Evolutionary conservation across 2,888 invertebrate genomes (phyloP).

Genomic region (Drosophila lacicola): DNA sequence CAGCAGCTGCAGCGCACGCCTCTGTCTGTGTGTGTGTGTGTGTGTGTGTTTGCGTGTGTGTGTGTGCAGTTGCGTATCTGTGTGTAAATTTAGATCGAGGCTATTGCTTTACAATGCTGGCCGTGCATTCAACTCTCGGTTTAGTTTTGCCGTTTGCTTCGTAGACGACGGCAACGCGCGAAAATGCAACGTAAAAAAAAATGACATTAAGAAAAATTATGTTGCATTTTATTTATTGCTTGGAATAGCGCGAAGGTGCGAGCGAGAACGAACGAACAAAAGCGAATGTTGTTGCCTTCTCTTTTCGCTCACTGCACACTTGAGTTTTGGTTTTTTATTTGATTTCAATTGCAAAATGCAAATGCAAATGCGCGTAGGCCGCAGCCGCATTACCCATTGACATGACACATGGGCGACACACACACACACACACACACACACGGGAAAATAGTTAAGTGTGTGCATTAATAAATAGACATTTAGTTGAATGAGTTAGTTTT

Average conservation of each 20-base stretch:
- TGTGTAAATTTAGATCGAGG: conserved; percentile 85
- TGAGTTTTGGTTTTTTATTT: conserved; percentile 13
- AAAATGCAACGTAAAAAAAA: conserved; percentile 28
- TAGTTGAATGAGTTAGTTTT: conserved; percentile 61
- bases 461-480: conserved; percentile 43
- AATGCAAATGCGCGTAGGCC: conserved; percentile 47
- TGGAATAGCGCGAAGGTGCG: conserved; percentile 6
- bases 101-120: conserved; percentile 85
- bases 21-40: conserved; percentile 4
- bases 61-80: conserved; percentile 57
- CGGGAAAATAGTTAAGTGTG: conserved; percentile 26
- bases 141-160: conserved; percentile 49
- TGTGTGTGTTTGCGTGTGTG: conserved; percentile 31
- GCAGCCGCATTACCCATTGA: conserved; percentile 16
- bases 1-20: conserved; percentile 33
- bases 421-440: background rate
- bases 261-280: conserved; percentile 12
- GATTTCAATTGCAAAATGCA: conserved; percentile 57
- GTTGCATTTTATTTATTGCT: conserved; percentile 72
- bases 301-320: conserved; percentile 7
- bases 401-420: conserved; percentile 10
- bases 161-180: conserved; percentile 25
- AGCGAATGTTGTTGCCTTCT: conserved; percentile 32
- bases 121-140: conserved; percentile 81
- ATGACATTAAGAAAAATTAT: conserved; percentile 67